These are phyloP conservation scores for Andrena fulva DNA, from an alignment of 2,888 invertebrate genomes.

Conservation along the genomic window DNA sequence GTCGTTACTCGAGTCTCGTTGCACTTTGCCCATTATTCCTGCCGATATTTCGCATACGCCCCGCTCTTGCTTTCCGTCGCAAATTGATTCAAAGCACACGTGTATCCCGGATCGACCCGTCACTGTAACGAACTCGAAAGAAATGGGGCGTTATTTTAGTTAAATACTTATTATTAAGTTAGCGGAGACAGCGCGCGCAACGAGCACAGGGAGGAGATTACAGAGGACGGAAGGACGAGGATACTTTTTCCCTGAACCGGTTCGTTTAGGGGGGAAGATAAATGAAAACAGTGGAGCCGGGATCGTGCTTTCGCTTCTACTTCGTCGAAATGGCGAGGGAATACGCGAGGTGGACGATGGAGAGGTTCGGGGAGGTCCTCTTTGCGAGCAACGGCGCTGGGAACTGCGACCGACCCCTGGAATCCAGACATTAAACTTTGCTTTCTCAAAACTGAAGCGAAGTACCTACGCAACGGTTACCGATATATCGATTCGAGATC, in stretches of 20 bases:
- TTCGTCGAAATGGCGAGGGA: slow-evolving; percentile 53
- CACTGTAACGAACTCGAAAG: slow-evolving; percentile 56
- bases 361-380: slow-evolving; percentile 27
- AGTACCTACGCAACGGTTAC: slow-evolving; percentile 35
- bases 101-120: neutral
- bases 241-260: slow-evolving; percentile 50
- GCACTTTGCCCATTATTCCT: no score
- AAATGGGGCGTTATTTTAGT: neutral
- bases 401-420: slow-evolving; percentile 5
- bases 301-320: slow-evolving; percentile 59
- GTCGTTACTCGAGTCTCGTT: neutral
- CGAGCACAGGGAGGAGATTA: neutral
- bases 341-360: slow-evolving; percentile 43
- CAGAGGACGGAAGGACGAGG: slow-evolving; percentile 42
- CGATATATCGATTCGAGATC: slow-evolving; percentile 46
- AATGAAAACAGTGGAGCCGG: slow-evolving; percentile 58
- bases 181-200: neutral
- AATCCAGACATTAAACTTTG: slow-evolving; percentile 63
- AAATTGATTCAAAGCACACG: no score
- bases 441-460: slow-evolving; percentile 21
- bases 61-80: neutral
- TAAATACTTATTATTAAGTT: no score
- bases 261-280: slow-evolving; percentile 61
- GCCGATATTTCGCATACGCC: neutral
- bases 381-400: slow-evolving; percentile 21